Evolutionary conservation across 2,113 vertebrate species (phyloP), one percentile per base, ranked within the genome.

Genomic region (Colaptes auratus): DNA sequence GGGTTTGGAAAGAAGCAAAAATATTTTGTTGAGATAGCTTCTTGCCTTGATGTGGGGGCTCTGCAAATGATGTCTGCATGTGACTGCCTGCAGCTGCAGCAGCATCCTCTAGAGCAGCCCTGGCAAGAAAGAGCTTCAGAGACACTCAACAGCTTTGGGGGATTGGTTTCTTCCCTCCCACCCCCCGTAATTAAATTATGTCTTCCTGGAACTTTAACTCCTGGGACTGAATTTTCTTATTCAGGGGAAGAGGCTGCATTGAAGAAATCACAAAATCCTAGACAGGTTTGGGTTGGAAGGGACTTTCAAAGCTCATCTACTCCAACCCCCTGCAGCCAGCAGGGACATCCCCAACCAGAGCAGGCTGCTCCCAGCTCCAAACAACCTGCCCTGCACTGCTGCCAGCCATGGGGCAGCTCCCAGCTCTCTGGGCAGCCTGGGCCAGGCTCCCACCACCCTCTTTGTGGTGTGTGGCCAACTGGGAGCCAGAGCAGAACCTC

Each of bases 151-250:
- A 63, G 19, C 19, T 59, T 59, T 55, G 6, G 27, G 5, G 1
- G 14, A 39, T 55, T 21, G 3, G 2, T 71, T n/a, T 6, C 2
- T 15, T 12, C 17, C 7, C 11, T 4, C 6, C 6, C 8, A 7
- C 5, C 3, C 8, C 33, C 27, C 15, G 2, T 18, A 56, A 36
- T 60, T 39, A 10, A 56, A 36, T 60, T 46, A 10, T 36, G 27
- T 21, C 36, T 86, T 80, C 31, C 33, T 80, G 59, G 18, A 90
- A 30, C 31, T 64, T 73, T 50, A 33, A 14, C 27, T 36, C 50
- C 16, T 12, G 25, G 21, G 28, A 27, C 31, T 79, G 59, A 72
- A 52, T 71, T 20, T 10, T 78, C 15, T 12, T 36, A 10, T 70
- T 56, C 53, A 11, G 25, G 33, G 24, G 33, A 31, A 76, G 16